Evolutionary conservation across 2,113 vertebrate genomes (phyloP).

Genomic region (Pygoscelis antarcticus): DNA sequence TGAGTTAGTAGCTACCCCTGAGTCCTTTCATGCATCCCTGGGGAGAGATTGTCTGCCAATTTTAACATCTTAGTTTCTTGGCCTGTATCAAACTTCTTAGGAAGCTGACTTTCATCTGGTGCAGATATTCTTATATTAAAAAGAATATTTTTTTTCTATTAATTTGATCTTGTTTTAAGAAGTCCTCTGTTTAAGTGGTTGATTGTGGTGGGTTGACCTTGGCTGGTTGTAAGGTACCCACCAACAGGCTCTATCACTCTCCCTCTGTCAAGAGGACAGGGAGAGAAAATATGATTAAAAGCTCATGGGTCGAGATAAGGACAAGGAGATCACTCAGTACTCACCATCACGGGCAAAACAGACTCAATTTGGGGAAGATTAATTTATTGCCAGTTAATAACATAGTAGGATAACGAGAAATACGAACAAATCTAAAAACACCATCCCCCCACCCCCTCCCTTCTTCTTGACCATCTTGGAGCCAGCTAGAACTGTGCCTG

Average conservation of each 20-base stretch:
- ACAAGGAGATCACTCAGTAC: background rate
- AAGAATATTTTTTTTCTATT: background rate
- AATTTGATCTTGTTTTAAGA: background rate
- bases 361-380: background rate
- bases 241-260: background rate
- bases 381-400: background rate
- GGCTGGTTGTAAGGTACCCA: background rate
- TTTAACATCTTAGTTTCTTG: background rate
- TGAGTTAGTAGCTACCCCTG: background rate
- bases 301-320: background rate
- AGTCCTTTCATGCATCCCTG: background rate
- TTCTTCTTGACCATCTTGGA: background rate
- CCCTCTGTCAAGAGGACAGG: background rate
- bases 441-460: fast-evolving
- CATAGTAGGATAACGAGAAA: background rate
- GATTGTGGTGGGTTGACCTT: background rate
- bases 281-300: background rate
- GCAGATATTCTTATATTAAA: background rate
- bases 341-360: background rate
- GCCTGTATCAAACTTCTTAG: background rate
- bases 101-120: background rate
- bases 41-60: background rate
- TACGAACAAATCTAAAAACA: background rate
- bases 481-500: background rate
- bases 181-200: background rate